A percentile compares a stretch with the other conserved stretches of the same genome.
phyloP scores from a whole-genome alignment of 2,113 vertebrate genomes.

The Terrapene triunguis region DNA sequence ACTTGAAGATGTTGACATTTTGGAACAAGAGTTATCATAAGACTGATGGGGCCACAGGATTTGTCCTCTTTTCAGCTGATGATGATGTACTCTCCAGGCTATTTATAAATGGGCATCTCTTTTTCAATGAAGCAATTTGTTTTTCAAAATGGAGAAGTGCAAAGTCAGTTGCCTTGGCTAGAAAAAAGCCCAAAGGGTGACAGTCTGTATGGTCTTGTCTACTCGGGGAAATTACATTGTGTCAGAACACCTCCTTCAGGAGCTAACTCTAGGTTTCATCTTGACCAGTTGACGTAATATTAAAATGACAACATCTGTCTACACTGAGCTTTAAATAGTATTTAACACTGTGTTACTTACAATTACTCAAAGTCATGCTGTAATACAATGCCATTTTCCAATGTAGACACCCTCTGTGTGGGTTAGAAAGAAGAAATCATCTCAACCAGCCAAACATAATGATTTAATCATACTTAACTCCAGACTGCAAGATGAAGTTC shows the following conservation, averaged over 20 bases:
- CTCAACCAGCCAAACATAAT: slow-evolving; percentile 32
- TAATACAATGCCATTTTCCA: slow-evolving; percentile 41
- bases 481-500: background rate
- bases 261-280: background rate
- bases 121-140: background rate
- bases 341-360: slow-evolving; percentile 38
- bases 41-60: background rate
- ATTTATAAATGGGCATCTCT: background rate
- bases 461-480: slow-evolving; percentile 42
- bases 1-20: background rate
- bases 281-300: background rate
- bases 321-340: background rate
- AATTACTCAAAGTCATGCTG: slow-evolving; percentile 45
- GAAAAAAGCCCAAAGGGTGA: background rate
- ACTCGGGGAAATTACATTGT: slow-evolving; percentile 3
- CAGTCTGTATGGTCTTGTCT: background rate
- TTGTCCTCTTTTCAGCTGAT: background rate
- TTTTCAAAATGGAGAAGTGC: background rate
- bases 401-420: background rate
- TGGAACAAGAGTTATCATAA: background rate
- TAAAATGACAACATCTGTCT: background rate
- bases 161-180: background rate
- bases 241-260: background rate
- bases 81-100: background rate
- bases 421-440: background rate